Evolutionary conservation across 2,888 invertebrate species (phyloP).

Genomic region (Plemyria rubiginata): DNA sequence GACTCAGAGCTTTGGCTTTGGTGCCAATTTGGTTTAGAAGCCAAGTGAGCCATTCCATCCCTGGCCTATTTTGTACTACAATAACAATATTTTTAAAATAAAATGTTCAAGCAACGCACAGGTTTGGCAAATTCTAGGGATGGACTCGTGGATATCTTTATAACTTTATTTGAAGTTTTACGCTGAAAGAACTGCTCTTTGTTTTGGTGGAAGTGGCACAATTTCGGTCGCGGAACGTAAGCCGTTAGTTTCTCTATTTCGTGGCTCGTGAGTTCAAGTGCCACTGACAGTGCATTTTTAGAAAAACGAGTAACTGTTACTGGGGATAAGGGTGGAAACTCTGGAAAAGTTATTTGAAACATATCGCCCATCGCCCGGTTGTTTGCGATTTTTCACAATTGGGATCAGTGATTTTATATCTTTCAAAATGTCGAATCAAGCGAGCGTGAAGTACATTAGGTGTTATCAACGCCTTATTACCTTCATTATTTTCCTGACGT

Average conservation of each 20-base stretch:
- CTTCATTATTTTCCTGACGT: too few relatives aligned
- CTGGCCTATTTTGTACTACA: conserved; percentile 57
- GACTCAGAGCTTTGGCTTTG: conserved; percentile 39
- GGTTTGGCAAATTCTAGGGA: conserved; percentile 20
- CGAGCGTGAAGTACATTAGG: too few relatives aligned
- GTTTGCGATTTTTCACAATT: too few relatives aligned
- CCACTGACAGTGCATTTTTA: conserved; percentile 15
- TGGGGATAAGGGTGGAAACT: background rate
- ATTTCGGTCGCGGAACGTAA: conserved; percentile 15
- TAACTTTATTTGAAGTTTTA: conserved; percentile 15
- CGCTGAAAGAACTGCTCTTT: conserved; percentile 10
- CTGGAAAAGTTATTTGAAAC: background rate
- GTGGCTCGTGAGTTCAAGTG: conserved; percentile 13
- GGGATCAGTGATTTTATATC: too few relatives aligned
- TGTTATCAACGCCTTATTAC: too few relatives aligned
- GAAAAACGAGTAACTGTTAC: background rate
- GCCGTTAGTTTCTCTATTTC: conserved; percentile 18
- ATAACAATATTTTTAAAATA: conserved; percentile 31
- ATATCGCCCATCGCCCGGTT: background rate
- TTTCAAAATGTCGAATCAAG: too few relatives aligned
- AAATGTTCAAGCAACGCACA: conserved; percentile 13
- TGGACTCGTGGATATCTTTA: conserved; percentile 9
- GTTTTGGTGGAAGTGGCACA: conserved; percentile 15
- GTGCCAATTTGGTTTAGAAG: conserved; percentile 43
- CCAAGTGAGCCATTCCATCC: conserved; percentile 66